A percentile compares a stretch with the other conserved stretches of the same genome.
phyloP scores from a whole-genome alignment of 2,113 vertebrate species.

The Saguinus midas region DNA sequence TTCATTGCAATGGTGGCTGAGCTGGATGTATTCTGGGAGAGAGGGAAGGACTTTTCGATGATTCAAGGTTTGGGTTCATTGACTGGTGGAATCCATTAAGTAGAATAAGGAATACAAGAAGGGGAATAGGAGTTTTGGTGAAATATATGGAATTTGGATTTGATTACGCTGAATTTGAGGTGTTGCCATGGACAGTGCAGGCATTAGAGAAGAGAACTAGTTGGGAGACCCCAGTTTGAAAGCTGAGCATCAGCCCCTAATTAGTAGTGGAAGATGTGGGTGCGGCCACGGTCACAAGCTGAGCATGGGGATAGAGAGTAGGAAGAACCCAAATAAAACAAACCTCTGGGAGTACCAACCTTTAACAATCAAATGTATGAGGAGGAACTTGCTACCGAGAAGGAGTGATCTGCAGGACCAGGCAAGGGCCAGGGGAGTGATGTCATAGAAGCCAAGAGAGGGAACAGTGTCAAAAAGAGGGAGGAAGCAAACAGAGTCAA shows the following conservation, averaged over 20 bases:
- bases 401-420: background rate
- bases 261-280: background rate
- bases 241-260: background rate
- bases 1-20: background rate
- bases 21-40: background rate
- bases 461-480: background rate
- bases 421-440: background rate
- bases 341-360: background rate
- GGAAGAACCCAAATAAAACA: background rate
- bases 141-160: background rate
- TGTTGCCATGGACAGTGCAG: background rate
- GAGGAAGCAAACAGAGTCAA: background rate
- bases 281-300: background rate
- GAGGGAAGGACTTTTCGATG: background rate
- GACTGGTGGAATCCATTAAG: background rate
- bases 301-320: no score
- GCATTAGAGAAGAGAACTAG: background rate
- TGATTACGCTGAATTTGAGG: background rate
- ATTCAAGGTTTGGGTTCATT: background rate
- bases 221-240: background rate
- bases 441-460: background rate
- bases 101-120: background rate
- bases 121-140: background rate
- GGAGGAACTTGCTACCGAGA: background rate
- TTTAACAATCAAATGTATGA: background rate